These are phyloP conservation scores for Penaeus monodon DNA, from an alignment of 2,888 invertebrate genomes.

Conservation along the genomic window DNA sequence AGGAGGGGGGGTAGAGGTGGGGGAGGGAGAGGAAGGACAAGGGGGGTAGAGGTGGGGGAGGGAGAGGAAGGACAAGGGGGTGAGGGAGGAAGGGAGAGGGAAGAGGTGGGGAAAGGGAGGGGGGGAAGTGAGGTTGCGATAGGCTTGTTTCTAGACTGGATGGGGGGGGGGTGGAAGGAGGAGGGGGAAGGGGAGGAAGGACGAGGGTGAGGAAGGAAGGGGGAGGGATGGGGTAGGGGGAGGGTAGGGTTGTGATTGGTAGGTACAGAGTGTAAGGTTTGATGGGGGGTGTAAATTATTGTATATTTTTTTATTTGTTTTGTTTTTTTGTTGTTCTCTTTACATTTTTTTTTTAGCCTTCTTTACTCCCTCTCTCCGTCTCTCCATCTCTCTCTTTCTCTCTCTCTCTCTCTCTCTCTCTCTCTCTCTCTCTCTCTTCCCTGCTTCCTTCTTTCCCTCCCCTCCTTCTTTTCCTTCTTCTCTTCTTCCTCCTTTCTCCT, in stretches of 20 bases:
- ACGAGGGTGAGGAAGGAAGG: neutral
- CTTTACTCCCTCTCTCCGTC: neutral
- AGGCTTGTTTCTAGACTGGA: too few species aligned
- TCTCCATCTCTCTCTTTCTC: neutral
- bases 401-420: constrained; percentile 11
- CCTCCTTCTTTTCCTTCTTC: too few species aligned
- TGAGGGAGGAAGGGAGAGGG: neutral
- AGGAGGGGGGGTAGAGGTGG: neutral
- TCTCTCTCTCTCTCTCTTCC: neutral
- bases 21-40: neutral
- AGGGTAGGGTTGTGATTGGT: neutral
- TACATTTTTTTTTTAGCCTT: too few species aligned
- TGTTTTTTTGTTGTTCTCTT: neutral
- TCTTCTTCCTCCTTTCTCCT: too few species aligned
- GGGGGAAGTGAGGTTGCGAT: constrained; percentile 1
- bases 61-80: neutral
- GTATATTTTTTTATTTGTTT: neutral
- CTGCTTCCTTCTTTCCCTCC: too few species aligned
- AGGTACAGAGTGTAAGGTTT: neutral
- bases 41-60: too few species aligned
- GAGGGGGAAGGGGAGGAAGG: neutral
- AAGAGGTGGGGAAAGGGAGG: neutral
- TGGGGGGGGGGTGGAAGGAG: neutral
- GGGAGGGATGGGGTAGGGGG: neutral
- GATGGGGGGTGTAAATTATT: neutral